phyloP scores from a whole-genome alignment of 2,888 invertebrate genomes.

The Caenorhabditis wallacei region DNA sequence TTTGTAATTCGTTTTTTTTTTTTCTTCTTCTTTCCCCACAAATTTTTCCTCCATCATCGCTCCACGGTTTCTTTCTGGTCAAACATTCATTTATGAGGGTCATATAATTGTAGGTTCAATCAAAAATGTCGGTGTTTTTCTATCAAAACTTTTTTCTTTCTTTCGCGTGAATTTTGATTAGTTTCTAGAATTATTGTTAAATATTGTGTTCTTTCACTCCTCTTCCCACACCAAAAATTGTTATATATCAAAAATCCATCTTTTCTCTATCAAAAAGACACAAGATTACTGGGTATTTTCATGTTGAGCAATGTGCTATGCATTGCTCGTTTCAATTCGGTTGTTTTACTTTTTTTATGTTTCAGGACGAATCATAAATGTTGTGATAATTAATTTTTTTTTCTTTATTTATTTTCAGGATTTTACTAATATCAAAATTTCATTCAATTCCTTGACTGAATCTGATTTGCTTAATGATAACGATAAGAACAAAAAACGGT shows the following conservation, averaged over 20 bases:
- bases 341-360: constrained; percentile 8
- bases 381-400: no score
- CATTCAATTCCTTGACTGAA: no score
- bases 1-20: constrained; percentile 12
- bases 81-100: constrained; percentile 50
- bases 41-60: constrained; percentile 19
- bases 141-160: no score
- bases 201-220: constrained; percentile 26
- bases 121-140: constrained; percentile 30
- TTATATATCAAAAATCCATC: no score
- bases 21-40: background rate
- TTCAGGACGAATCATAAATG: constrained; percentile 45
- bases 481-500: no score
- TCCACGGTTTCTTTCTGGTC: constrained; percentile 58
- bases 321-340: constrained; percentile 26
- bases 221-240: background rate
- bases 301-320: background rate
- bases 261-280: constrained; percentile 13
- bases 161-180: constrained; percentile 2
- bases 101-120: constrained; percentile 34
- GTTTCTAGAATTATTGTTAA: constrained; percentile 25
- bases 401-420: background rate
- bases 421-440: no score
- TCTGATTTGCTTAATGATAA: no score
- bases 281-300: constrained; percentile 32